phyloP scores from a whole-genome alignment of 2,888 invertebrate genomes.

The Melitaea athalia region DNA sequence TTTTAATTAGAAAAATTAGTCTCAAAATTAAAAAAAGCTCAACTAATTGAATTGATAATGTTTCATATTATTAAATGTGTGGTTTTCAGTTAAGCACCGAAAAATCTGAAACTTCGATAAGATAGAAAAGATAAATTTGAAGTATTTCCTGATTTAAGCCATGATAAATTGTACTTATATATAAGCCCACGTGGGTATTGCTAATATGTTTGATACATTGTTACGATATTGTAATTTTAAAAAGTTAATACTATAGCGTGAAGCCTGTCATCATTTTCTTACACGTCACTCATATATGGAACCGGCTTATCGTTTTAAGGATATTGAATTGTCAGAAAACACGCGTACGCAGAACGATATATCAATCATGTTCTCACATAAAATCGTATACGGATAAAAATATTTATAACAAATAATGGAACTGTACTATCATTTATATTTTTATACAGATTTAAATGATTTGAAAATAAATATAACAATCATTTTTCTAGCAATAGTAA shows the following conservation, averaged over 20 bases:
- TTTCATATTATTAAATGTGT: too few species aligned
- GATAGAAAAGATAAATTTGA: too few species aligned
- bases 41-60: too few species aligned
- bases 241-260: background rate
- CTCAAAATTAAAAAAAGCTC: too few species aligned
- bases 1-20: too few species aligned
- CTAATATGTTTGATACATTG: too few species aligned
- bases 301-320: conserved; percentile 9
- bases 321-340: conserved; percentile 11
- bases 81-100: too few species aligned
- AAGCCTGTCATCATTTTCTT: background rate
- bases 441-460: background rate
- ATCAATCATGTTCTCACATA: background rate
- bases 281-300: background rate
- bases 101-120: too few species aligned
- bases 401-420: background rate
- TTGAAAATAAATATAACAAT: background rate
- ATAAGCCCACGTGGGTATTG: too few species aligned
- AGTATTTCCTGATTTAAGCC: too few species aligned
- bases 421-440: background rate
- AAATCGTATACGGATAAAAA: background rate
- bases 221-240: background rate
- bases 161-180: too few species aligned
- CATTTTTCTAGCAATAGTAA: too few species aligned
- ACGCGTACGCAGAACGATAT: background rate